Conservation (phyloP, 1,140 invertebrate species). For the Brachionus plicatilis region DNA sequence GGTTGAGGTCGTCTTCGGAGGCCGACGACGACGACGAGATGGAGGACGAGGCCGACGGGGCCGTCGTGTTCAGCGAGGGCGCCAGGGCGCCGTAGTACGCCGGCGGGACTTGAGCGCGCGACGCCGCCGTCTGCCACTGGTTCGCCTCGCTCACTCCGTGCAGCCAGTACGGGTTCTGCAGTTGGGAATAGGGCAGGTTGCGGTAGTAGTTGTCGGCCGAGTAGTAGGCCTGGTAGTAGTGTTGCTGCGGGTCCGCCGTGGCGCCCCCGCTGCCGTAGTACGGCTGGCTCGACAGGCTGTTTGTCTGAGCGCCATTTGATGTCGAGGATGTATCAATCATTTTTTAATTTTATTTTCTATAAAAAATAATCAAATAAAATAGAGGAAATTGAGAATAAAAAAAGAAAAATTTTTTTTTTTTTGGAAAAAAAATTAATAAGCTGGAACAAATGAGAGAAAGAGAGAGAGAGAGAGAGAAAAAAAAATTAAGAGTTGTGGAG, state of each 20-base stretch:
- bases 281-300: not conserved
- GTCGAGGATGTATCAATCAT: slow-evolving; percentile 29
- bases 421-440: not conserved
- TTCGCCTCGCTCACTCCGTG: not conserved
- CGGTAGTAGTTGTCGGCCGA: slow-evolving; percentile 24
- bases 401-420: too few species aligned
- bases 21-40: not conserved
- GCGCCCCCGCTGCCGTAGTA: not conserved
- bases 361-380: not conserved
- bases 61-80: not conserved
- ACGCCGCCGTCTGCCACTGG: not conserved
- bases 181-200: not conserved
- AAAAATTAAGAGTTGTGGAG: not conserved
- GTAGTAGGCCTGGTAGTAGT: slow-evolving; percentile 8
- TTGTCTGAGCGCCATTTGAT: not conserved
- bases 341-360: not conserved
- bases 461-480: too few species aligned
- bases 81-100: not conserved
- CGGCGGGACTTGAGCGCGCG: not conserved
- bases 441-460: not conserved
- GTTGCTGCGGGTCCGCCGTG: not conserved
- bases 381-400: not conserved
- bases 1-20: not conserved
- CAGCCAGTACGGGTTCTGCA: slow-evolving; percentile 23
- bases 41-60: not conserved